These are phyloP conservation scores for Gallinago media DNA, from an alignment of 2,113 vertebrate genomes.

Conservation along the genomic window DNA sequence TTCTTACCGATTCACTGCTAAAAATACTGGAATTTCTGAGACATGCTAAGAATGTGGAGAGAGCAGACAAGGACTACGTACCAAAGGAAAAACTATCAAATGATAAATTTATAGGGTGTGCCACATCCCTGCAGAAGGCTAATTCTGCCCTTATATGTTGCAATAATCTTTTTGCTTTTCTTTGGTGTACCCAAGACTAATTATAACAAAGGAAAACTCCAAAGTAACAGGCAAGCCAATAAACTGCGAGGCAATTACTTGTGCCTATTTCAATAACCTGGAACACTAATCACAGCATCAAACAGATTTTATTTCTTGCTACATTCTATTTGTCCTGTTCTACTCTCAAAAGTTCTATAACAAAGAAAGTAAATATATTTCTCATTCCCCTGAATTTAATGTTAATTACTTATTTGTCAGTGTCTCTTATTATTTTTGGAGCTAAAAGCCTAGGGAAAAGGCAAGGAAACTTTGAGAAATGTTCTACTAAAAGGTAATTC, in stretches of 20 bases:
- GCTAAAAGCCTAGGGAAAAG: neutral
- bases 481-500: slow-evolving; percentile 6
- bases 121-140: neutral
- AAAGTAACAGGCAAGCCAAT: neutral
- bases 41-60: slow-evolving; percentile 58
- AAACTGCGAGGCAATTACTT: neutral
- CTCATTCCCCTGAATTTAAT: neutral
- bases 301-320: neutral
- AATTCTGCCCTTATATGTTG: neutral
- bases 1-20: slow-evolving; percentile 41
- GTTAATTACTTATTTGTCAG: neutral
- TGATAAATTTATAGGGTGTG: neutral
- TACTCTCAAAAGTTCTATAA: neutral
- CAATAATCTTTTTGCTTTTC: neutral
- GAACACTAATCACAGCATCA: neutral
- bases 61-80: neutral
- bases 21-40: slow-evolving; percentile 64
- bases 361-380: neutral
- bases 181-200: neutral
- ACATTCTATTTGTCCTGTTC: neutral
- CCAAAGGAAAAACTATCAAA: slow-evolving; percentile 12
- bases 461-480: neutral
- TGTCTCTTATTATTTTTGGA: neutral
- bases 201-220: slow-evolving; percentile 12
- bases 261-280: neutral